phyloP scores from a whole-genome alignment of 2,888 invertebrate genomes.

The Lasius fuliginosus region DNA sequence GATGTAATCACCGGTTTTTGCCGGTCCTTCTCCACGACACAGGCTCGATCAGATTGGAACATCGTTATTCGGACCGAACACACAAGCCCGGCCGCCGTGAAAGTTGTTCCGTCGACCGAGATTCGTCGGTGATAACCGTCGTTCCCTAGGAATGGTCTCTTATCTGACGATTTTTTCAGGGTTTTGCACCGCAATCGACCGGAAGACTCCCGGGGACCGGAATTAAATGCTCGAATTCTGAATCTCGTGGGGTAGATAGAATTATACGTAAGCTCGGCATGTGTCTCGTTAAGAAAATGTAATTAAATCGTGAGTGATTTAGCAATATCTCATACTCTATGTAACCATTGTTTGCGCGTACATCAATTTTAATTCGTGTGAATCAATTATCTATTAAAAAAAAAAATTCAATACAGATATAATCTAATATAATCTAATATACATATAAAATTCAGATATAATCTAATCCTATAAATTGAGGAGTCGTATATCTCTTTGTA shows the following conservation, averaged over 20 bases:
- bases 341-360: not conserved
- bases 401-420: not conserved
- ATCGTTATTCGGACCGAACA: conserved; percentile 64
- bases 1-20: conserved; percentile 81
- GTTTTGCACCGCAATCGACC: conserved; percentile 63
- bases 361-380: too few species aligned
- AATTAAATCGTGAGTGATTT: conserved; percentile 43
- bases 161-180: conserved; percentile 71
- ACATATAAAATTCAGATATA: not conserved
- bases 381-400: not conserved
- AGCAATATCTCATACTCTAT: not conserved
- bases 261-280: conserved; percentile 55
- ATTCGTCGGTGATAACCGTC: conserved; percentile 67
- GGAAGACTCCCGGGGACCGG: conserved; percentile 53
- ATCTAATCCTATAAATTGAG: not conserved
- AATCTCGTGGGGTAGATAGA: conserved; percentile 35
- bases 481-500: not conserved
- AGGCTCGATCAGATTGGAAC: conserved; percentile 79
- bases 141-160: conserved; percentile 61
- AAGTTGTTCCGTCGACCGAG: conserved; percentile 66
- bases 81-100: conserved; percentile 38
- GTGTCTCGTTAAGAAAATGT: conserved; percentile 49
- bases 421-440: not conserved
- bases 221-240: conserved; percentile 66
- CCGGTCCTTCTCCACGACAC: conserved; percentile 75